Percentiles rank a stretch among this genome's conserved stretches.
phyloP scores from a whole-genome alignment of 2,113 vertebrate genomes.

The Amia ocellicauda region DNA sequence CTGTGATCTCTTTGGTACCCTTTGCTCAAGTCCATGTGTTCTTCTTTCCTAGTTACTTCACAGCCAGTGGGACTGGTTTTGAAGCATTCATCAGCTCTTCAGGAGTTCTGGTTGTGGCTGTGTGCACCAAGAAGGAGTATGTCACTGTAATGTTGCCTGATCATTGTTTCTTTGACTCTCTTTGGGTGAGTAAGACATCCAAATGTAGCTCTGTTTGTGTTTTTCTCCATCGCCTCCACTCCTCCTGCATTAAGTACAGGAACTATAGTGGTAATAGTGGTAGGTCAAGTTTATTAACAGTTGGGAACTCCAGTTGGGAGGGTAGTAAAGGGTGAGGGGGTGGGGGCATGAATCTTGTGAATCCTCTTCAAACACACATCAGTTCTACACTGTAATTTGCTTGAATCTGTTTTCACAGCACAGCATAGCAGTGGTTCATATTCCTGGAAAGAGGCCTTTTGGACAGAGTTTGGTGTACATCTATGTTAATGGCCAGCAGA shows the following conservation, averaged over 20 bases:
- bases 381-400: too few relatives aligned
- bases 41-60: constrained; percentile 83
- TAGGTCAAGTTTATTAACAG: too few relatives aligned
- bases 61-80: constrained; percentile 85
- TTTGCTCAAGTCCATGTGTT: too few relatives aligned
- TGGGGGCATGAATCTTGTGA: too few relatives aligned
- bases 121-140: constrained; percentile 96
- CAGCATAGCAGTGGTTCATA: constrained; percentile 86
- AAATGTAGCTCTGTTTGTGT: background rate
- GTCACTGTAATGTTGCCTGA: constrained; percentile 92
- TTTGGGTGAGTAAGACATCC: constrained; percentile 76
- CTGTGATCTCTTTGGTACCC: too few relatives aligned
- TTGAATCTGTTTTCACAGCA: constrained; percentile 64
- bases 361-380: too few relatives aligned
- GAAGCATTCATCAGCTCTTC: constrained; percentile 90
- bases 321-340: too few relatives aligned
- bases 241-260: too few relatives aligned
- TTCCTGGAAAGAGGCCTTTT: constrained; percentile 94
- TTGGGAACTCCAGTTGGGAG: too few relatives aligned
- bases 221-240: too few relatives aligned
- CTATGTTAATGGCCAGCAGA: constrained; percentile 94
- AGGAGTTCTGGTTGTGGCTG: constrained; percentile 86
- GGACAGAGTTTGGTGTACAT: constrained; percentile 93
- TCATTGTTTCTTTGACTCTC: constrained; percentile 94
- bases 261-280: too few relatives aligned